phyloP scores from a whole-genome alignment of 2,113 vertebrate species.

The Hemibates koningsi region DNA sequence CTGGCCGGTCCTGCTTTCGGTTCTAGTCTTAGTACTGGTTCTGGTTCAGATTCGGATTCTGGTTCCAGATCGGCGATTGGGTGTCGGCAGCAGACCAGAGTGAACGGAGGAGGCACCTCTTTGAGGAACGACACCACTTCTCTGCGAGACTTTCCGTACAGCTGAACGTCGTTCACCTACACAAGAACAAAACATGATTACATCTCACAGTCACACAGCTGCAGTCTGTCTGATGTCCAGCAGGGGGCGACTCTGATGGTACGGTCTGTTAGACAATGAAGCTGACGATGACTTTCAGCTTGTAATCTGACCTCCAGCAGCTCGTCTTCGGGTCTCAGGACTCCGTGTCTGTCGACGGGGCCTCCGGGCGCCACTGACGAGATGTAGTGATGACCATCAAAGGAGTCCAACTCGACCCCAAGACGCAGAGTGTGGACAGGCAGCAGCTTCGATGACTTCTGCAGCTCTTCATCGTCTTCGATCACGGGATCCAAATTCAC shows the following conservation, averaged over 20 bases:
- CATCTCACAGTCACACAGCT: neutral
- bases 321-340: conserved; percentile 87
- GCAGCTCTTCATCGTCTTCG: conserved; percentile 83
- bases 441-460: conserved; percentile 92
- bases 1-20: neutral
- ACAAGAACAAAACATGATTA: neutral
- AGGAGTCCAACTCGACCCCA: conserved; percentile 91
- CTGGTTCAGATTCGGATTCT: conserved; percentile 1
- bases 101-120: conserved; percentile 89
- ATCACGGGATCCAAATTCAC: conserved; percentile 83
- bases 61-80: conserved; percentile 61
- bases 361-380: conserved; percentile 86
- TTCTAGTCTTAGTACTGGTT: neutral
- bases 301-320: conserved; percentile 76
- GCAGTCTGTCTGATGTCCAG: neutral
- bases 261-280: neutral
- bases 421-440: conserved; percentile 90
- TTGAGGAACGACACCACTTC: conserved; percentile 90
- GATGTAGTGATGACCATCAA: conserved; percentile 94
- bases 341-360: conserved; percentile 75
- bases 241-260: neutral
- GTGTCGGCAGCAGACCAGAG: conserved; percentile 86
- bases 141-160: conserved; percentile 83
- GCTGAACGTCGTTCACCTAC: conserved; percentile 89
- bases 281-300: neutral